Evolutionary conservation across 2,888 invertebrate species (phyloP).

Genomic region (Diplazon laetatorius): DNA sequence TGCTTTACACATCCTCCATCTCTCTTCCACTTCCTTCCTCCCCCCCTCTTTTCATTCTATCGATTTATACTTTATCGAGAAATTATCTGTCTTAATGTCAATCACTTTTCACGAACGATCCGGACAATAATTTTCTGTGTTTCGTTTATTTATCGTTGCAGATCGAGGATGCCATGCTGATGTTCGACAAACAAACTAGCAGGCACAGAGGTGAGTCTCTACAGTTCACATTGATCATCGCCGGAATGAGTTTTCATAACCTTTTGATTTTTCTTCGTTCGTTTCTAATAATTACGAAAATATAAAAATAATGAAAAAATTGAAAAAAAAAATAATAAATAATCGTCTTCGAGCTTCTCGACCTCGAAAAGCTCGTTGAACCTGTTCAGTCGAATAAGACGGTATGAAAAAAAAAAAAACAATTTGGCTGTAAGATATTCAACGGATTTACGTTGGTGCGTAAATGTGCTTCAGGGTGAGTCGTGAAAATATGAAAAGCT

Average conservation of each 20-base stretch:
- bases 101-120: constrained; percentile 19
- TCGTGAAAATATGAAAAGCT: constrained; percentile 37
- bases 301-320: too few species aligned
- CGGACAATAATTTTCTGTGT: constrained; percentile 8
- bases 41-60: constrained; percentile 22
- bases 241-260: too few species aligned
- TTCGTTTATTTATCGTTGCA: constrained; percentile 86
- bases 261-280: too few species aligned
- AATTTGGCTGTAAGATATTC: constrained; percentile 9
- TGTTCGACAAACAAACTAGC: constrained; percentile 99
- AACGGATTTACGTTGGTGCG: constrained; percentile 48
- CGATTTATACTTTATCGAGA: constrained; percentile 7
- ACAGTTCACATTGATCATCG: too few species aligned
- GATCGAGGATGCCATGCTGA: constrained; percentile 99
- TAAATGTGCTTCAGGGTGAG: constrained; percentile 17
- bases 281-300: too few species aligned
- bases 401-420: constrained; percentile 6
- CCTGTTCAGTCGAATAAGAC: constrained; percentile 12
- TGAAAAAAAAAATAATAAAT: background rate
- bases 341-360: background rate
- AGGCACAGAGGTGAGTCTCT: constrained; percentile 95
- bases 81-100: background rate
- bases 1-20: constrained; percentile 72
- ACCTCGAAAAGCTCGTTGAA: background rate
- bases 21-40: constrained; percentile 5